These are phyloP conservation scores for Aurelia sp. DNA, from an alignment of 30 jellyfish, hydroid and myxozoan genomes.

Conservation along the genomic window DNA sequence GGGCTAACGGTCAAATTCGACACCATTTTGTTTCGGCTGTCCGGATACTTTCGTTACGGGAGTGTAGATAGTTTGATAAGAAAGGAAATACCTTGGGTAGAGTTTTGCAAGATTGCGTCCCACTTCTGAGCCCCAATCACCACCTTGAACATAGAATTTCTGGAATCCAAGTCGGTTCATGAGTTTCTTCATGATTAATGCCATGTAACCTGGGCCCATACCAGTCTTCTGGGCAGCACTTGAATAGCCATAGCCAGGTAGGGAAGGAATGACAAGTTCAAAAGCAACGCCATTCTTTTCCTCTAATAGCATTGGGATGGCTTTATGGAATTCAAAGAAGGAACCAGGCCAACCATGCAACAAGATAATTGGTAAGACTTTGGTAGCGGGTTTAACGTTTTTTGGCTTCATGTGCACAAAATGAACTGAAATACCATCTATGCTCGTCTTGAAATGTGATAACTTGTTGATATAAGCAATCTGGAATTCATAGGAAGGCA, in stretches of 20 bases:
- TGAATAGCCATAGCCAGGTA: slow-evolving; percentile 81
- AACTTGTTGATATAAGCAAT: slow-evolving; percentile 43
- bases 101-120: slow-evolving; percentile 45
- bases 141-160: slow-evolving; percentile 68
- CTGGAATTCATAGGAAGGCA: background rate
- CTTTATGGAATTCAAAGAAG: slow-evolving; percentile 69
- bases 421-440: slow-evolving; percentile 65
- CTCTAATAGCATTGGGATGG: slow-evolving; percentile 34
- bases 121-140: slow-evolving; percentile 77
- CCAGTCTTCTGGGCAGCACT: slow-evolving; percentile 59
- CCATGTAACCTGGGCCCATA: slow-evolving; percentile 44
- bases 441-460: slow-evolving; percentile 63
- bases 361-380: slow-evolving; percentile 44
- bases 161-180: slow-evolving; percentile 65
- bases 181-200: slow-evolving; percentile 50
- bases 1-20: no score
- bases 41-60: no score
- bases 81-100: slow-evolving; percentile 47
- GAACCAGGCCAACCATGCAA: slow-evolving; percentile 84
- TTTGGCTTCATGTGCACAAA: slow-evolving; percentile 65
- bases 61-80: no score
- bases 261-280: slow-evolving; percentile 59
- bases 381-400: slow-evolving; percentile 45
- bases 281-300: slow-evolving; percentile 59
- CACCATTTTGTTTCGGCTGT: no score